Evolutionary conservation across 2,888 invertebrate species (phyloP).

Genomic region (Synergus gifuensis): DNA sequence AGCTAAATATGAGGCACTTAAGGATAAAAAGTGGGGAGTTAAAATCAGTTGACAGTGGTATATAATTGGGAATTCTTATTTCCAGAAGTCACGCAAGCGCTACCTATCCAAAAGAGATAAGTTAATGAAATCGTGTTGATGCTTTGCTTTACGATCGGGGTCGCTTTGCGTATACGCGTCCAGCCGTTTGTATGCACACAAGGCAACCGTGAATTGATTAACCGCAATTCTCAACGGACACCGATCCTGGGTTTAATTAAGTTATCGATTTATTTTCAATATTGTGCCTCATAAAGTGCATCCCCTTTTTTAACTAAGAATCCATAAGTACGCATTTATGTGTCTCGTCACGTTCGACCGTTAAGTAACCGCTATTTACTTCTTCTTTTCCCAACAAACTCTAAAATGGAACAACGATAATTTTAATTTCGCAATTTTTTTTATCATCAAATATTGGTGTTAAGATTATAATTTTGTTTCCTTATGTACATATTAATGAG

Average conservation of each 20-base stretch:
- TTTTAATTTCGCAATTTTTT: constrained; percentile 1
- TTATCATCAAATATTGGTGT: background rate
- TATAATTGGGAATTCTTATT: constrained; percentile 62
- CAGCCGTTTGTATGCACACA: constrained; percentile 48
- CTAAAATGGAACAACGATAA: constrained; percentile 20
- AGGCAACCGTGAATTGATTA: constrained; percentile 68
- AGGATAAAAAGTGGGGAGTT: constrained; percentile 7
- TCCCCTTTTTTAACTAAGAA: constrained; percentile 31
- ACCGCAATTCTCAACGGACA: constrained; percentile 61
- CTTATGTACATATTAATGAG: constrained; percentile 6
- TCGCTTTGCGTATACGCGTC: constrained; percentile 69
- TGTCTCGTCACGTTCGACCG: constrained; percentile 61
- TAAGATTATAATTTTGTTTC: background rate
- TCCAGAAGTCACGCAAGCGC: constrained; percentile 70
- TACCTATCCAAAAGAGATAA: constrained; percentile 63
- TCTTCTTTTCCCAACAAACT: background rate
- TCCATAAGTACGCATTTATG: constrained; percentile 61
- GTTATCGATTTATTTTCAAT: constrained; percentile 74
- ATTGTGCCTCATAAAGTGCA: constrained; percentile 57
- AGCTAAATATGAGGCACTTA: constrained; percentile 22
- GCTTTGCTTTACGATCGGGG: constrained; percentile 70
- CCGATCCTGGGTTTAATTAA: constrained; percentile 70
- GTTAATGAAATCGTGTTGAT: constrained; percentile 74
- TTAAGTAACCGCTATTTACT: constrained; percentile 37
- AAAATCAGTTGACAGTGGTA: constrained; percentile 42